Conservation (phyloP, 1,140 invertebrate species). For the Contarinia nasturtii region DNA sequence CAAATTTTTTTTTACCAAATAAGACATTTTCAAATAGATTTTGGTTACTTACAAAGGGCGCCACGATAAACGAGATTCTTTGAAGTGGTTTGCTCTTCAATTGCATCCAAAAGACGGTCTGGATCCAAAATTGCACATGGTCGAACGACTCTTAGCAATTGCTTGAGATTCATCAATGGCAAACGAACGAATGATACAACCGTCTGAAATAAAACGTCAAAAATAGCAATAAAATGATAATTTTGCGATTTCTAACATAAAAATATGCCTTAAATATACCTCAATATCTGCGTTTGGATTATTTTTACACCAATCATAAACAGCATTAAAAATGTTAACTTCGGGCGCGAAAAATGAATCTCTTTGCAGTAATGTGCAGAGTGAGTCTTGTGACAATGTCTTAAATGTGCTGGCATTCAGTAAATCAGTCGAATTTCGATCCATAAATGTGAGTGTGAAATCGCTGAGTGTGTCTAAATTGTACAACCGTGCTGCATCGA, state of each 20-base stretch:
- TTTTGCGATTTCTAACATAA: too few species aligned
- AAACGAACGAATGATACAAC: constrained; percentile 53
- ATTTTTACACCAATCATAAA: constrained; percentile 65
- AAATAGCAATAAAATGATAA: not conserved
- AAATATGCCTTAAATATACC: too few species aligned
- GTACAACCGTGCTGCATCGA: constrained; percentile 66
- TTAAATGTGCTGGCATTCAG: constrained; percentile 69
- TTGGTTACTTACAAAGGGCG: constrained; percentile 34
- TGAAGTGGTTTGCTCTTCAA: constrained; percentile 60
- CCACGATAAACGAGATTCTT: constrained; percentile 66
- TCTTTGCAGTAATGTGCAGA: constrained; percentile 67
- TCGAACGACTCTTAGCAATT: constrained; percentile 73
- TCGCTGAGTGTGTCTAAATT: constrained; percentile 36
- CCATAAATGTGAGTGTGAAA: constrained; percentile 65
- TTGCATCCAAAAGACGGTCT: constrained; percentile 85
- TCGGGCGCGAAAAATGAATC: constrained; percentile 94
- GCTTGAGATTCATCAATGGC: constrained; percentile 64
- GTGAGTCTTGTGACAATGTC: constrained; percentile 62
- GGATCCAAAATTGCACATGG: constrained; percentile 68
- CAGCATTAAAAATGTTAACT: constrained; percentile 83
- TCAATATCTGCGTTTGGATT: constrained; percentile 45
- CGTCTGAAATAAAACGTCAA: constrained; percentile 13
- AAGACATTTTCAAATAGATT: not conserved
- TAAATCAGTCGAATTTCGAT: constrained; percentile 69
- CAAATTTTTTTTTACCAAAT: not conserved